These are phyloP conservation scores for Pachyuromys duprasi DNA, from an alignment of 2,797 vertebrate genomes.

Conservation along the genomic window DNA sequence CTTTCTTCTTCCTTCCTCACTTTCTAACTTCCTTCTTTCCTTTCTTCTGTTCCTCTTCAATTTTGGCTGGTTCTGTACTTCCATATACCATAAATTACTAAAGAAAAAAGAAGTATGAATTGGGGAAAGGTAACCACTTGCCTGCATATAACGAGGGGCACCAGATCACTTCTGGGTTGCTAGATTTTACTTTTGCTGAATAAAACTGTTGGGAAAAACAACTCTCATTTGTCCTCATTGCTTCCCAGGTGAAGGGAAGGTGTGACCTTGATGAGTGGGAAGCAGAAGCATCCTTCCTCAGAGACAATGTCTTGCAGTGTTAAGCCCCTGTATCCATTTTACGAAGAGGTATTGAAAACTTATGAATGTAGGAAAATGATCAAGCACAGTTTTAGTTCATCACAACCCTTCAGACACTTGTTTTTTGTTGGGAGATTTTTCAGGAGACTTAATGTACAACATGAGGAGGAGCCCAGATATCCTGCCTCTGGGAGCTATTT, in stretches of 20 bases:
- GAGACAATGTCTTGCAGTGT: neutral
- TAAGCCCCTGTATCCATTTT: neutral
- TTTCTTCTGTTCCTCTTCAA: neutral
- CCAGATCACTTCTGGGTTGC: neutral
- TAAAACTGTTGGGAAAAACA: neutral
- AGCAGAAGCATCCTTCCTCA: neutral
- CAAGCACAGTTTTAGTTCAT: neutral
- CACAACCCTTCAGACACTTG: neutral
- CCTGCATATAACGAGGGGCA: neutral
- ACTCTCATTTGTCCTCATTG: neutral
- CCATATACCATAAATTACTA: neutral
- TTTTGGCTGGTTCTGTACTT: neutral
- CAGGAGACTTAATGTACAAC: neutral
- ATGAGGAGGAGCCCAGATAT: neutral
- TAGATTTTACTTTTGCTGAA: constrained; percentile 39
- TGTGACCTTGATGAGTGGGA: neutral
- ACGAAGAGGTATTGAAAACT: neutral
- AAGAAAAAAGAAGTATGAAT: neutral
- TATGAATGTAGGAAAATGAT: neutral
- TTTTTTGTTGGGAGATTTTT: neutral
- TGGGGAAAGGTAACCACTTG: neutral
- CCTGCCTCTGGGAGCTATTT: neutral
- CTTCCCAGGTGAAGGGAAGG: constrained; percentile 3
- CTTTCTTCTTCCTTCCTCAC: neutral
- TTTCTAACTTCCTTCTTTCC: neutral